Evolutionary conservation across 2,888 invertebrate genomes (phyloP).

Genomic region (Pediacus dermestoides): DNA sequence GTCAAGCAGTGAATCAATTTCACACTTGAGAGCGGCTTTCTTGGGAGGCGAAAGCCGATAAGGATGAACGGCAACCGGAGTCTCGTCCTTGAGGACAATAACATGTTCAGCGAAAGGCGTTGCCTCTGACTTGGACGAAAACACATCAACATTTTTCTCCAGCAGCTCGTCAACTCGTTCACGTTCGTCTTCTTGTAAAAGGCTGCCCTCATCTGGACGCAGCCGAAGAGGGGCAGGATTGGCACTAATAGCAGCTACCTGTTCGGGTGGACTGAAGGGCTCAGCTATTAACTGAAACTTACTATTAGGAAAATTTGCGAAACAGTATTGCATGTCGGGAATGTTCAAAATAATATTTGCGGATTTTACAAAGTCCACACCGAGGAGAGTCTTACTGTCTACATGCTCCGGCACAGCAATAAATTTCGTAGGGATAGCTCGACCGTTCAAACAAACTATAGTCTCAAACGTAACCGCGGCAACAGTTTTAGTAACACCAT

Average conservation of each 20-base stretch:
- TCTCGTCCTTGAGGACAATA: not conserved
- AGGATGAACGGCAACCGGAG: conserved; percentile 35
- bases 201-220: conserved; percentile 4
- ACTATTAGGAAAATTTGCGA: not conserved
- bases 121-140: conserved; percentile 21
- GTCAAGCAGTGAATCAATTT: conserved; percentile 34
- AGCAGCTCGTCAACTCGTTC: conserved; percentile 1
- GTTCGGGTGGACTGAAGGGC: not conserved
- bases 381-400: conserved; percentile 9
- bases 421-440: conserved; percentile 7
- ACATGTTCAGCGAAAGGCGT: conserved; percentile 24
- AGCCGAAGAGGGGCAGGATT: not conserved
- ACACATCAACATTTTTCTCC: conserved; percentile 2
- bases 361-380: conserved; percentile 7
- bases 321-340: conserved; percentile 2
- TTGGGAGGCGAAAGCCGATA: conserved; percentile 33
- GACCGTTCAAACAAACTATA: not conserved
- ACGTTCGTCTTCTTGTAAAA: conserved; percentile 1
- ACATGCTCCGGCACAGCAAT: conserved; percentile 8
- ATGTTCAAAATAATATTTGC: conserved; percentile 5
- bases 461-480: not conserved
- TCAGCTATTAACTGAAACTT: not conserved
- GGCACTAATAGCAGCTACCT: not conserved
- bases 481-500: conserved; percentile 1
- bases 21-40: conserved; percentile 21